Base-by-base conservation (phyloP, 2,113 vertebrate genomes). In the Sakesphorus luctuosus region DNA sequence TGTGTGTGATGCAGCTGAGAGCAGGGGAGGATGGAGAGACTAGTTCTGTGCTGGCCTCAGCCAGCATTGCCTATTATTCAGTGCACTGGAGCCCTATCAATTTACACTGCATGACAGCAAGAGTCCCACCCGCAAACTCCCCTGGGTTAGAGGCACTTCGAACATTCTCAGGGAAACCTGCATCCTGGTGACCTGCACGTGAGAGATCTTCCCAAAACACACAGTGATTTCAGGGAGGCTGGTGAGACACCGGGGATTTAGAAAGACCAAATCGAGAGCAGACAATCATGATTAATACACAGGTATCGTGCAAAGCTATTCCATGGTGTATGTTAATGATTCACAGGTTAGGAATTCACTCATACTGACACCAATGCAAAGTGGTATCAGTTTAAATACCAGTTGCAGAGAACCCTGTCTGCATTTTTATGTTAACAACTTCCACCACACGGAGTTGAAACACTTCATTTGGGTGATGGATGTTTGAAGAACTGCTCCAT, bases 341-440 rank as follows among this genome's bases (percentile, higher is more conserved):
- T 87, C 91, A 83, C 75, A n/a, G 74, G 53, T 89, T 49, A 90
- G 84, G 93, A 89, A 91, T 73, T 80, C 6, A 7, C 59, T 91
- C 67, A 5, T 13, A 55, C 59, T n/a, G 62, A 94, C 87, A 95
- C 81, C 38, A 25, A 59, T 58, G 89, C 81, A 87, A 92, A 92
- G 75, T 28, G 84, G 87, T 73, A 90, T 87, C 71, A 79, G 71
- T 63, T 18, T 79, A 85, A 72, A 94, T 83, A 93, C 84, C 66
- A 76, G 91, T 71, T 53, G 68, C 59, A 25, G 59, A 88, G 91
- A 97, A 79, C 67, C 46, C 84, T 5, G 75, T 66, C 93, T 1
- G 17, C 89, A 87, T 97, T 96, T 88, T 95, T 90, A 90, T 90
- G 91, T 53, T 93, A 96, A 91, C 81, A 88, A 7, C 67, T 87